Percentiles rank a stretch among this genome's conserved stretches.
These are phyloP conservation scores for Ypsolopha scabrella DNA, from an alignment of 2,888 invertebrate genomes.

Conservation along the genomic window DNA sequence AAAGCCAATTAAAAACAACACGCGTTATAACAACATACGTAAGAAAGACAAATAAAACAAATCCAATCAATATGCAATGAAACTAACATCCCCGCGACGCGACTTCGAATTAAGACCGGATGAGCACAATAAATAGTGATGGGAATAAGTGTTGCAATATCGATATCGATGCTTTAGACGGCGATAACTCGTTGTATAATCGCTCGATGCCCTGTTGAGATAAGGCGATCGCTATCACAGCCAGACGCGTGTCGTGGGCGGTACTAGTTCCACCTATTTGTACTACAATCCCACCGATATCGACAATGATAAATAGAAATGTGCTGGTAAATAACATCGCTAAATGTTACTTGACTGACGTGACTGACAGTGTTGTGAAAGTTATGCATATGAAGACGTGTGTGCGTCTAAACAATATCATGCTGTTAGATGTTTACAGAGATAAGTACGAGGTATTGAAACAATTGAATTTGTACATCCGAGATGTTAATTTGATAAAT, in stretches of 20 bases:
- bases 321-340: too few species aligned
- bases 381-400: not conserved
- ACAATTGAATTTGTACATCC: not conserved
- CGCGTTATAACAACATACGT: too few species aligned
- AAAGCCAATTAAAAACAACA: too few species aligned
- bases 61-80: too few species aligned
- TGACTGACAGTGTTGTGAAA: not conserved
- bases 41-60: too few species aligned
- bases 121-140: not conserved
- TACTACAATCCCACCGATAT: not conserved
- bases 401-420: not conserved
- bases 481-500: too few species aligned
- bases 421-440: too few species aligned
- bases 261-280: conserved; percentile 10
- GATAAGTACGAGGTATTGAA: not conserved
- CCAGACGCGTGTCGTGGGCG: conserved; percentile 30
- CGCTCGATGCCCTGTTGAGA: conserved; percentile 31
- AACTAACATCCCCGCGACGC: too few species aligned
- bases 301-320: not conserved
- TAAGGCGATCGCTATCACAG: conserved; percentile 20
- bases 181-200: conserved; percentile 33
- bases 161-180: conserved; percentile 18
- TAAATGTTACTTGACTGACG: not conserved
- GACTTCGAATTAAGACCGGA: not conserved
- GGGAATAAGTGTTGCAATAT: conserved; percentile 24